Evolutionary conservation across 1,140 invertebrate genomes (phyloP), one percentile per base, ranked within the genome.

Genomic region (Cherax quadricarinatus): DNA sequence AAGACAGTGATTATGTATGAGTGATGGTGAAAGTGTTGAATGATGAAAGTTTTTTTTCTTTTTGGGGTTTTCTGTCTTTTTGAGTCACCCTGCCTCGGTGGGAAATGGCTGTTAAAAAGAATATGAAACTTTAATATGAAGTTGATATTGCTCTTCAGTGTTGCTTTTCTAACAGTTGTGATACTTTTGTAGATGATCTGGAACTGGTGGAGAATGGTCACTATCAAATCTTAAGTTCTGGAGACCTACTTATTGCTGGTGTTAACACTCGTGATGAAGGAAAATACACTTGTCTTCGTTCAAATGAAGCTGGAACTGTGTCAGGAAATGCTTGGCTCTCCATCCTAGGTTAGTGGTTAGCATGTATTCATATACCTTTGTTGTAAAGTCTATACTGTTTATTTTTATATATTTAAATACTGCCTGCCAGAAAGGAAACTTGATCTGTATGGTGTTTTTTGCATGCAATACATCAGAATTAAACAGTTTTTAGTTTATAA

Each of bases 291-390:
- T 99, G 98, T 95, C 96, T 97, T 81, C 96, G 98, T 91, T 96
- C 97, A 49, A 99, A 99, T 95, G 97, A 98, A 95, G 98, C 98
- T 62, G 98, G 98, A 66, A 96, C 96, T 91, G 97, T 98, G 10
- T 96, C 97, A 94, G 98, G 97, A 88, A 97, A 97, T 93, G 98
- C 97, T 78, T 97, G 96, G 95, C 96, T 99, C 51, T 96, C 96
- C 82, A 97, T 99, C 79, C 95, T 98, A 94, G 97, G 98, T 98
- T 96, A 96, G 95, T 95, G 70, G 57, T 48, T 30, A 57, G 53
- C 53, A 57, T 14, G 14, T 57, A 57, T 14, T 57, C 3, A 57
- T 10, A 57, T 14, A 6, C 53, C 53, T 10, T 57, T 57, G 53
- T 14, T 57, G 4, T 57, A 41, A 41, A 41, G 30, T 0, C 30